Base-by-base conservation (phyloP, 1,140 invertebrate genomes). In the Tenebrio molitor region DNA sequence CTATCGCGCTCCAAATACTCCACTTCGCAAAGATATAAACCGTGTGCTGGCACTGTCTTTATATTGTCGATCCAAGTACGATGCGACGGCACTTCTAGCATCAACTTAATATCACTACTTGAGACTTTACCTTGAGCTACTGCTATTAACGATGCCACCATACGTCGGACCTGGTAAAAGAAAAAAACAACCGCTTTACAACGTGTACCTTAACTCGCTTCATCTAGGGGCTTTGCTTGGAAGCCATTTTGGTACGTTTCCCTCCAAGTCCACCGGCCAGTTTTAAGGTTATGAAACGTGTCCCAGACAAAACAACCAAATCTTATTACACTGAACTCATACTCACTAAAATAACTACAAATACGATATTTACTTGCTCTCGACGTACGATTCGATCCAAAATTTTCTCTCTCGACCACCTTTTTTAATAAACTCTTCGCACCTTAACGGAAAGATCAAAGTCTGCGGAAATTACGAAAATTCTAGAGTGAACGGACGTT, bases 61-160 rank as follows among this genome's bases (percentile, higher is more conserved):
- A 89, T 80, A 50, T 79, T 80, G 1, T 78, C 63, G 76, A 87
- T 79, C 91, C 91, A 94, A 65, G 86, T 89, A n/a, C 89, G 74
- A 77, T 88, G 87, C 0, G 88, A 89, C 0, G 93, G 92, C 71
- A 93, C 84, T 80, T 92, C 88, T 44, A 95, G 83, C 92, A 95
- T 92, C 74, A 86, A 85, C 74, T 86, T 86, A 23, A 94, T 84
- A 75, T 91, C 88, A 72, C 86, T 84, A 64, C 86, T 83, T 19
- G 86, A 84, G 44, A 93, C 83, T 72, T 82, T 85, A 14, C 87
- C 88, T 68, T 79, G 79, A 1, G 86, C 91, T 6, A 91, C 81
- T 2, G 84, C 83, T 23, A 92, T 76, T 12, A 93, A 77, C 3
- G 88, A 79, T 15, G 88, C 90, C 16, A 93, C 86, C 81, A 92